Evolutionary conservation across 2,113 vertebrate species (phyloP).

Genomic region (Pollachius pollachius): DNA sequence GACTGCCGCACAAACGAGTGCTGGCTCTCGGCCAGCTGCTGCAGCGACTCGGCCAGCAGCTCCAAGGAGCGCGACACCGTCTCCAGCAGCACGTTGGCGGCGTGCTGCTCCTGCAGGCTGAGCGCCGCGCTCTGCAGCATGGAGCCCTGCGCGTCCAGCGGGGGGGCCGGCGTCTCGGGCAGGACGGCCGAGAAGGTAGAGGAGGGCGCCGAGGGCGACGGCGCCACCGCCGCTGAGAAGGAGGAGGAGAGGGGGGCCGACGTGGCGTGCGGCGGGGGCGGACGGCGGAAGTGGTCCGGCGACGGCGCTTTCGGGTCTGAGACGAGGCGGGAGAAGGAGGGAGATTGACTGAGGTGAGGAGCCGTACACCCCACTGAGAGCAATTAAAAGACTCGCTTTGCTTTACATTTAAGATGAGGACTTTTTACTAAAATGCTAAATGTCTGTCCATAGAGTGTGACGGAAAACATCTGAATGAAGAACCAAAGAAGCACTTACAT

Average conservation of each 20-base stretch:
- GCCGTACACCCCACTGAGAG: too few species aligned
- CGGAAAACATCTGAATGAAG: too few species aligned
- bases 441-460: too few species aligned
- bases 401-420: too few species aligned
- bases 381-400: too few species aligned
- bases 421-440: too few species aligned
- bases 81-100: conserved; percentile 70
- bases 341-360: too few species aligned
- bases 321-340: too few species aligned
- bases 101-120: conserved; percentile 76
- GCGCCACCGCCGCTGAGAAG: neutral
- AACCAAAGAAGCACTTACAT: too few species aligned
- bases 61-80: conserved; percentile 75
- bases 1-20: conserved; percentile 77
- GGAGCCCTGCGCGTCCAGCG: conserved; percentile 36
- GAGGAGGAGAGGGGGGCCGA: conserved; percentile 25
- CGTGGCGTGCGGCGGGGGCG: conserved; percentile 46
- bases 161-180: neutral
- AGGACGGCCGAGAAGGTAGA: neutral
- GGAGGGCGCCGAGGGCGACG: neutral
- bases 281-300: conserved; percentile 21
- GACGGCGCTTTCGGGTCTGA: too few species aligned
- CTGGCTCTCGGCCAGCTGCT: conserved; percentile 77
- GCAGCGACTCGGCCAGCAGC: conserved; percentile 76
- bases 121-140: conserved; percentile 60